These are phyloP conservation scores for Stenodera caucasica DNA, from an alignment of 2,888 invertebrate genomes.

Conservation along the genomic window DNA sequence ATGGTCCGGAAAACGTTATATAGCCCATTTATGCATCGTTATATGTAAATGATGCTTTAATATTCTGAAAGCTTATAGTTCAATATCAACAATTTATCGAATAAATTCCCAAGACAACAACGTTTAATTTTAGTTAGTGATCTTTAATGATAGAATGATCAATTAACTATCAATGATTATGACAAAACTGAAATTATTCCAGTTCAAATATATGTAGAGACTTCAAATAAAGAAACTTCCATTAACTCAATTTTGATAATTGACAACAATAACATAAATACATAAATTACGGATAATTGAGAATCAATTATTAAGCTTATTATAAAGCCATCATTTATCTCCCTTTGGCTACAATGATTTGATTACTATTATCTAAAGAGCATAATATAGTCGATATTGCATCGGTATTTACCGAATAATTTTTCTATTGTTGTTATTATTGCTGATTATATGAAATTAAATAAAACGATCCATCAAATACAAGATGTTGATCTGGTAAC, in stretches of 20 bases:
- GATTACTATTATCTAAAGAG: too few species aligned
- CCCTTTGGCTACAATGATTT: too few species aligned
- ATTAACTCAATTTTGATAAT: too few species aligned
- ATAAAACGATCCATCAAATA: constrained; percentile 16
- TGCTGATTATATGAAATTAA: constrained; percentile 8
- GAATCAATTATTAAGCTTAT: too few species aligned
- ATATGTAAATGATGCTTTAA: neutral
- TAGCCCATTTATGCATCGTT: neutral
- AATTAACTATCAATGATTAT: neutral
- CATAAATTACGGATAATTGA: too few species aligned
- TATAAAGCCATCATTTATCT: too few species aligned
- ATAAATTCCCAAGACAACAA: neutral
- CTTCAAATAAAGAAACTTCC: too few species aligned
- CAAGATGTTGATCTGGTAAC: constrained; percentile 14
- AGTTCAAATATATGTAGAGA: too few species aligned
- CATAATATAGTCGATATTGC: too few species aligned
- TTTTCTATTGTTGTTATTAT: neutral
- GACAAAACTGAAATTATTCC: neutral
- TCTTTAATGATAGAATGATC: neutral
- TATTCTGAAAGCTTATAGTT: neutral
- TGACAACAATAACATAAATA: too few species aligned
- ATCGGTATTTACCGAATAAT: neutral
- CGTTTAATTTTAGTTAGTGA: neutral
- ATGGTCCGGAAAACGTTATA: neutral
- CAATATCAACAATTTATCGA: neutral